Evolutionary conservation across 2,797 vertebrate species (phyloP).

Genomic region (Cacajao melanocephalus): DNA sequence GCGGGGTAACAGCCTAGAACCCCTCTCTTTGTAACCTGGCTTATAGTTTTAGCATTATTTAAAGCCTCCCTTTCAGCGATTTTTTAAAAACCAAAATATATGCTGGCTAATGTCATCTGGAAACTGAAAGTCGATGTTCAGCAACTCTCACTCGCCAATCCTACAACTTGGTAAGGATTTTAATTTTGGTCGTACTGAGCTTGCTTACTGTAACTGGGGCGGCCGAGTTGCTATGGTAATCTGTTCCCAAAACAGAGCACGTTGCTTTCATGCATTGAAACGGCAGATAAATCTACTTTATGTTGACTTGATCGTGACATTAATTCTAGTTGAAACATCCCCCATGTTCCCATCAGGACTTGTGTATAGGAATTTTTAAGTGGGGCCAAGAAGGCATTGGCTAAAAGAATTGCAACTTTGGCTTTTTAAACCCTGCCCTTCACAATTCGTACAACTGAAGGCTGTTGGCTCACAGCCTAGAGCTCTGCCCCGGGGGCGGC

Average conservation of each 20-base stretch:
- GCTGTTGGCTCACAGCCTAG: not conserved
- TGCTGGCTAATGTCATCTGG: slow-evolving; percentile 40
- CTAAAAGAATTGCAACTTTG: not conserved
- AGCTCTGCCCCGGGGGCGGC: not conserved
- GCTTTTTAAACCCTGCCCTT: not conserved
- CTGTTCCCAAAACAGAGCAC: slow-evolving; percentile 73
- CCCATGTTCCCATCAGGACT: slow-evolving; percentile 28
- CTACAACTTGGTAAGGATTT: slow-evolving; percentile 35
- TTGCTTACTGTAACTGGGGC: slow-evolving; percentile 72
- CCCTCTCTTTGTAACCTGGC: not conserved
- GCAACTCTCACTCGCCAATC: slow-evolving; percentile 23
- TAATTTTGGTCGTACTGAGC: slow-evolving; percentile 67
- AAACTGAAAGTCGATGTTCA: slow-evolving; percentile 36
- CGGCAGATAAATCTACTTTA: slow-evolving; percentile 47
- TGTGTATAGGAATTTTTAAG: slow-evolving; percentile 20
- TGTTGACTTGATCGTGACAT: slow-evolving; percentile 23
- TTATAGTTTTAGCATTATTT: slow-evolving; percentile 16
- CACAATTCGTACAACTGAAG: not conserved
- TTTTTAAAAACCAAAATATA: slow-evolving; percentile 38
- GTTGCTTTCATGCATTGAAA: slow-evolving; percentile 65
- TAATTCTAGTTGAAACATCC: not conserved
- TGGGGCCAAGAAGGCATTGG: slow-evolving; percentile 14
- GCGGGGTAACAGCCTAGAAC: accelerated
- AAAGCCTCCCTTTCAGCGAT: slow-evolving; percentile 34
- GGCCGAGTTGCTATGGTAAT: slow-evolving; percentile 73